Conservation (phyloP, 2,888 invertebrate genomes). For the Plagiodera versicolora region DNA sequence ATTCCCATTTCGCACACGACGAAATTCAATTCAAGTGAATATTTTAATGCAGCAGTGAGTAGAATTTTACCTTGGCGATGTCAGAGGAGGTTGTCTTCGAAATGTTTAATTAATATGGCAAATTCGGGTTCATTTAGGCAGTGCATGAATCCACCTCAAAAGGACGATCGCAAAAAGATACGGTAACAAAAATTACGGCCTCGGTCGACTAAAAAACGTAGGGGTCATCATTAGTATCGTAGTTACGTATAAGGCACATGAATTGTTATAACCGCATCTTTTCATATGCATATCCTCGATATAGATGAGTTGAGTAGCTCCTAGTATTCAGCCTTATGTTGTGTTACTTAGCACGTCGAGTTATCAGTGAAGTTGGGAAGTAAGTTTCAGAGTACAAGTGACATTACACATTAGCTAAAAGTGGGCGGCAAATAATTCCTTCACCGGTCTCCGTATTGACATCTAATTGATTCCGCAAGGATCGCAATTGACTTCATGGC, state of each 20-base stretch:
- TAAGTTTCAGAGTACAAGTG: conserved; percentile 26
- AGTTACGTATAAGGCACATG: conserved; percentile 22
- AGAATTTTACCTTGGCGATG: too few relatives aligned
- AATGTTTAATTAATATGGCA: too few relatives aligned
- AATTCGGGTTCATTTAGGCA: too few relatives aligned
- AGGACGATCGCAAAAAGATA: conserved; percentile 30
- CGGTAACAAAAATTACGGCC: conserved; percentile 36
- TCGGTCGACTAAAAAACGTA: conserved; percentile 6
- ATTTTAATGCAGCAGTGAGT: too few relatives aligned
- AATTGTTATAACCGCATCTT: conserved; percentile 34
- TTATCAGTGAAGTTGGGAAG: conserved; percentile 31
- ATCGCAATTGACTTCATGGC: conserved; percentile 35
- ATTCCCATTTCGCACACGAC: too few relatives aligned
- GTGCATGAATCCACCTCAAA: too few relatives aligned
- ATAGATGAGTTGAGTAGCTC: too few relatives aligned
- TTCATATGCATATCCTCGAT: not conserved
- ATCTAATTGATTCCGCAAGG: conserved; percentile 22
- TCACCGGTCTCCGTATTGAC: conserved; percentile 34
- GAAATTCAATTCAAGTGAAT: too few relatives aligned
- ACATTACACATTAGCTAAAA: conserved; percentile 28
- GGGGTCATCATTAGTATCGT: conserved; percentile 17
- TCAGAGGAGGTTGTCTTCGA: too few relatives aligned
- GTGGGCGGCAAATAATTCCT: conserved; percentile 11
- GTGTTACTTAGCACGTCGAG: conserved; percentile 44
- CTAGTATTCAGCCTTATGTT: conserved; percentile 50